Evolutionary conservation across 2,888 invertebrate species (phyloP), one percentile per base, ranked within the genome.

Genomic region (Morpho helenor): DNA sequence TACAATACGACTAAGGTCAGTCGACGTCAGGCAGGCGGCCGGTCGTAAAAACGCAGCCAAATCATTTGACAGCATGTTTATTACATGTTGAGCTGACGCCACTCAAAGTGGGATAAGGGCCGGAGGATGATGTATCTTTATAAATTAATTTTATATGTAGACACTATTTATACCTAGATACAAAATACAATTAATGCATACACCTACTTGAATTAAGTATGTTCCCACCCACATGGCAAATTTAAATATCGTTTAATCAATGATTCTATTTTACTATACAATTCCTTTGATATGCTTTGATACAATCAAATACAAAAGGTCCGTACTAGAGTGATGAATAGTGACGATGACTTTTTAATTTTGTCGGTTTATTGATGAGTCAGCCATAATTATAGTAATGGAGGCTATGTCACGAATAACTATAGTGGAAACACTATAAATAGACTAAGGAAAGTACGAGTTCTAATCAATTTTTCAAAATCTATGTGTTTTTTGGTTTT

Each of bases 201-300:
- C 5, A 31, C 16, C 16, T 16, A 31, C 31, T 31, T 48, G 8
- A 7, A 48, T 16, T 23, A 9, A 48, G 54, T 49, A 49, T 41
- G 31, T 23, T 22, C 23, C 41, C 57, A 23, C 57, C 57, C 57
- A 57, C 57, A 7, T n/a, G 7, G 16, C 23, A 9, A 41, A 9
- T 51, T 43, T 43, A 10, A 51, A 43, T 51, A 51, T 42, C 57
- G 47, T 47, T 39, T 47, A 57, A 52, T 48, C 52, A 39, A 43
- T 57, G 40, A 46, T 53, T 40, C 71, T 66, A 51, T 70, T 68
- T 70, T 67, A 60, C 49, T 70, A 73, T 71, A 76, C 74, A 70
- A 72, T 72, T 72, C 67, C 60, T 59, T 51, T 42, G 5, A 56
- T 49, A 42, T 5, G 31, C 4, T 31, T 31, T 45, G 41, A 8